Percentiles rank a stretch among this genome's conserved stretches.
Conservation (phyloP, 2,888 invertebrate genomes). For the Agonopterix heracliana region DNA sequence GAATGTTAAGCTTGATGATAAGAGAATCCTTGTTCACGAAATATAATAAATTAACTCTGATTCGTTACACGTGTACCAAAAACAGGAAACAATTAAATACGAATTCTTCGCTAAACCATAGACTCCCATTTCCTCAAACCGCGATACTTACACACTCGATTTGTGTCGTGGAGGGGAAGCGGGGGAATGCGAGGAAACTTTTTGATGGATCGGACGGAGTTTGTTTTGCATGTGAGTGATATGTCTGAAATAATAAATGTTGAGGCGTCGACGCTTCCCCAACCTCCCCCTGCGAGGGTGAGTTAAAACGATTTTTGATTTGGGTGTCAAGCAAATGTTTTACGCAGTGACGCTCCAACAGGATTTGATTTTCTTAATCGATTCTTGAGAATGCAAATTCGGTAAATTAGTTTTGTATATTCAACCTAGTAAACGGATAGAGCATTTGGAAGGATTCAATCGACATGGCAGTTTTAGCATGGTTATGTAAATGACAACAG, state of each 20-base stretch:
- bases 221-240: constrained; percentile 77
- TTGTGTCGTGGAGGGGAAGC: constrained; percentile 49
- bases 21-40: neutral
- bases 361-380: constrained; percentile 75
- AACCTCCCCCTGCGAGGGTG: constrained; percentile 53
- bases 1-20: too few relatives aligned
- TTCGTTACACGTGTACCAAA: neutral
- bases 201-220: constrained; percentile 76
- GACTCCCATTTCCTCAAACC: constrained; percentile 43
- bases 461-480: constrained; percentile 29
- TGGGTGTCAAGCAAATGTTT: constrained; percentile 76
- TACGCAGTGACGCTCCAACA: constrained; percentile 65
- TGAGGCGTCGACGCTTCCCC: constrained; percentile 73
- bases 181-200: constrained; percentile 55
- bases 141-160: constrained; percentile 72
- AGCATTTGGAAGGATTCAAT: constrained; percentile 38
- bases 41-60: constrained; percentile 5
- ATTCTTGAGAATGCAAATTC: constrained; percentile 61
- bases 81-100: neutral
- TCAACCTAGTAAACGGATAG: constrained; percentile 30
- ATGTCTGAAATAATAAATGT: constrained; percentile 77
- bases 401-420: constrained; percentile 22
- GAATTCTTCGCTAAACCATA: constrained; percentile 17
- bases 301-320: constrained; percentile 76
- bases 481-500: constrained; percentile 52